Base-by-base conservation (phyloP, 2,113 vertebrate genomes). In the Python bivittatus region DNA sequence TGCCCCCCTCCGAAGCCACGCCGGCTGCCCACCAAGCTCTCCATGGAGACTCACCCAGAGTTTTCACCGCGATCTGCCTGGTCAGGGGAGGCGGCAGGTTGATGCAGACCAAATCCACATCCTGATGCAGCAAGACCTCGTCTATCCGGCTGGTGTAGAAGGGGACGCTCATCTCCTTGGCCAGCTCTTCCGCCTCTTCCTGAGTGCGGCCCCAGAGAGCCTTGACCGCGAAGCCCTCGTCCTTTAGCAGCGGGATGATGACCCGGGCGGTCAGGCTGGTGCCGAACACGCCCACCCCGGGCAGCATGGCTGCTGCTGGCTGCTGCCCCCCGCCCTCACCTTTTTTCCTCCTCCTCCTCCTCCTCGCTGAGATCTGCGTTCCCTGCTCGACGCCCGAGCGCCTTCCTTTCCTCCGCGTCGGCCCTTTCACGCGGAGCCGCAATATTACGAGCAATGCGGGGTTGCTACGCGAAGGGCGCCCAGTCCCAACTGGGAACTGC, bases 81-180 rank as follows among this genome's bases (percentile, higher is more conserved):
- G 99, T 99, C 88, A 99, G 98, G 15, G 99, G 99, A 84, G 99
- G 99, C 20, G 99, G 99, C 95, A 99, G 98, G 98, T 99, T 99
- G 98, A 99, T 99, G 98, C 99, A 99, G 86, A 99, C 99, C 96
- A 99, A 94, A 88, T 99, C 99, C 95, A 99, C 99, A 92, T 99
- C 99, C 97, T 99, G 99, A 79, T 99, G 99, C 97, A 99, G 98
- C 94, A 99, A 97, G 96, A 99, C 99, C 95, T 99, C 99, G 97
- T 99, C 99, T 93, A 99, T 99, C 96, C 99, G 98, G 98, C 98
- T 99, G 92, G 99, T 99, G 97, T 99, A 99, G 96, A 99, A 99
- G 20, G 99, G 98, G 7, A 99, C 99, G 96, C 98, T 98, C 99
- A 99, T 99, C 97, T 99, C 99, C 97, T 98, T 98, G 94, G 99